Base-by-base conservation (phyloP, 2,797 vertebrate species). In the Lagorchestes hirsutus region DNA sequence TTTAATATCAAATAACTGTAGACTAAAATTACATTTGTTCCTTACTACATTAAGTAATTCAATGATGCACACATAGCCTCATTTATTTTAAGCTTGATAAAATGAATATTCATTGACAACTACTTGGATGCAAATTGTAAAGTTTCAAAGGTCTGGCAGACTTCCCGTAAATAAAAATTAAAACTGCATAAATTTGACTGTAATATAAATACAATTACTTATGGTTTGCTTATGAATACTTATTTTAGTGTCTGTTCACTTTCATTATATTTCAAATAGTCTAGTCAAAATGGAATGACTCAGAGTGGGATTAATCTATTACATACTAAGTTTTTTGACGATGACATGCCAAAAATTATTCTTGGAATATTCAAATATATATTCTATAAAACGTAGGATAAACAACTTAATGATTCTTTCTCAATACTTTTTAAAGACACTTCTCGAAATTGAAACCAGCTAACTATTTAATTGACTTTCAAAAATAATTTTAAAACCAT, bases 81-180 rank as follows among this genome's bases (percentile, higher is more conserved):
- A 46, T 92, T 92, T 97, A 55, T 90, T 91, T 87, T 46, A 91
- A 93, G 95, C 12, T n/a, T 93, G 87, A 92, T 24, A 82, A 93
- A 95, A 91, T 93, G 12, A 91, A 58, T 55, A 93, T 52, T 74
- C 62, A 74, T 57, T n/a, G 27, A 74, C 6, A 28, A 87, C 13
- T 92, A 4, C 24, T 93, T 34, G 50, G 58, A 1, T 93, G 40
- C 28, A 97, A 95, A 58, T 52, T 16, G 54, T 52, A 54, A 82
- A n/a, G 27, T 91, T 92, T 94, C 34, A 82, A 58, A 55, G 57
- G 5, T 27, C 92, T 46, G 82, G 12, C 54, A 90, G 10, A 59
- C 0, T 92, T 93, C 82, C n/a, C 67, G 54, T 46, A 95, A 94
- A 82, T 57, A 82, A 82, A 46, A 92, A 91, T 58, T 91, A 2